Base-by-base conservation (phyloP, 2,888 invertebrate genomes). In the Athalia cordata region DNA sequence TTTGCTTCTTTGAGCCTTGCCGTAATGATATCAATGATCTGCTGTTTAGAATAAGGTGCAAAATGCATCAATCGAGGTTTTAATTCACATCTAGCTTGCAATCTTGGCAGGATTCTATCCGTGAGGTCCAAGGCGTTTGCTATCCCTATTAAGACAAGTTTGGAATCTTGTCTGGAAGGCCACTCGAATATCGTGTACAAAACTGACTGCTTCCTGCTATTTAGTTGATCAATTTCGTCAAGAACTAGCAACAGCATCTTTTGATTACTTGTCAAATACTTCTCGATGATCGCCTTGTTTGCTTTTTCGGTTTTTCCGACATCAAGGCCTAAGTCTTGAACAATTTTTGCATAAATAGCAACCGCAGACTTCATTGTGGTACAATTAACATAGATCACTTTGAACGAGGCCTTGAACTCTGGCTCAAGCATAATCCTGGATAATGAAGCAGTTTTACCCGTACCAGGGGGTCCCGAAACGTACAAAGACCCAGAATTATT, bases 111-210 rank as follows among this genome's bases (percentile, higher is more conserved):
- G 64, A 96, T 93, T 9, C 99, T 92, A 88, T 98, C 97, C 0
- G 98, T 99, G 80, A 99, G 92, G 91, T 99, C 99, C 78, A 99
- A 92, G 3, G 99, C 96, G 90, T 99, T 99, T 11, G 99, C 98
- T 81, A 99, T 96, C 62, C 98, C 99, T 50, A 99, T 93, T 7
- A 99, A 91, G 65, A 98, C 93, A 0, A 99, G 87, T 59, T 93
- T 93, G 0, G 96, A 94, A 43, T 93, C 90, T 0, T 91, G 88
- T 77, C 93, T 88, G 0, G 96, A 93, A 0, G 98, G 97, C 98
- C 98, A 98, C 87, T 97, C 97, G 89, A 99, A 99, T 83, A 99
- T 94, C 0, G 96, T 95, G 90, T 99, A 98, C 5, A 99, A 91
- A 3, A 99, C 95, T 0, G 96, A 94, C 85, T 98, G 97, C 52